These are phyloP conservation scores for Calameuta idolon DNA, from an alignment of 2,888 invertebrate species.

Conservation along the genomic window DNA sequence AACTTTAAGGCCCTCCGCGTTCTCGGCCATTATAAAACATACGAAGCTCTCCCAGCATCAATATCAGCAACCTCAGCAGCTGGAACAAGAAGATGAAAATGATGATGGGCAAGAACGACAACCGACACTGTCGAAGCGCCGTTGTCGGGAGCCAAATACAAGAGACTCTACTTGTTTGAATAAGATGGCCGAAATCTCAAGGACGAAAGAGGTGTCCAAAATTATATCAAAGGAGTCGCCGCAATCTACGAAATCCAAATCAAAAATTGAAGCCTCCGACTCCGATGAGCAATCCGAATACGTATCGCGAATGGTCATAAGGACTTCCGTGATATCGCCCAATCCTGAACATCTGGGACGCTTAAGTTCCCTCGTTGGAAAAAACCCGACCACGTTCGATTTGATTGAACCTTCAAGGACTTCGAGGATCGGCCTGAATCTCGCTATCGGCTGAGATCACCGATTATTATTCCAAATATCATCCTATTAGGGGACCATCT, in stretches of 20 bases:
- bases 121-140: conserved; percentile 25
- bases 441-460: conserved; percentile 51
- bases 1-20: conserved; percentile 41
- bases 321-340: conserved; percentile 71
- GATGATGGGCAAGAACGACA: conserved; percentile 1
- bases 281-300: conserved; percentile 31
- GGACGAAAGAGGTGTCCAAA: background rate
- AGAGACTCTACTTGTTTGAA: background rate
- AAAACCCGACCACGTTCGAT: conserved; percentile 22
- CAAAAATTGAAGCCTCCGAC: background rate
- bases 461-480: conserved; percentile 48
- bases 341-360: conserved; percentile 67
- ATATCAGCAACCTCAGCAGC: conserved; percentile 7
- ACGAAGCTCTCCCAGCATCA: conserved; percentile 31
- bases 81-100: conserved; percentile 19
- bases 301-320: conserved; percentile 66
- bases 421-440: conserved; percentile 50
- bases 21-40: conserved; percentile 56
- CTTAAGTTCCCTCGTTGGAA: background rate
- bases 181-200: background rate
- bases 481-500: conserved; percentile 63
- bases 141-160: conserved; percentile 29
- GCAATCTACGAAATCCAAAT: conserved; percentile 8
- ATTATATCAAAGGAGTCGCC: conserved; percentile 13
- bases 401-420: conserved; percentile 49